These are phyloP conservation scores for Formica selysi DNA, from an alignment of 1,140 invertebrate genomes.

Conservation along the genomic window DNA sequence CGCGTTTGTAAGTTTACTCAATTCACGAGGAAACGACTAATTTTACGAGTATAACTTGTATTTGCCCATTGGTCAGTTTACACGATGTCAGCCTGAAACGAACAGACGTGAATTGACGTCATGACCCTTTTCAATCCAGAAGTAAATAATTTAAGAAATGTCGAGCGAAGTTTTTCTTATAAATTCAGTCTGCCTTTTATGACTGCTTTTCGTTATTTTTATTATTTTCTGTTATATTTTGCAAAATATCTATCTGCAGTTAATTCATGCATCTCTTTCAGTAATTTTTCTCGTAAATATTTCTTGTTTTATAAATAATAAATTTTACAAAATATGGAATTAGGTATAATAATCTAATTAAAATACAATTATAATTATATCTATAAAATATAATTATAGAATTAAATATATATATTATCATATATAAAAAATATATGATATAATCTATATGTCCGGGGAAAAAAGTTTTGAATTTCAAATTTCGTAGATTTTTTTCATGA, in stretches of 20 bases:
- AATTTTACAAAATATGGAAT: too few species aligned
- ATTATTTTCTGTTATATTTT: neutral
- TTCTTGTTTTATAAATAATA: neutral
- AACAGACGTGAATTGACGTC: conserved; percentile 40
- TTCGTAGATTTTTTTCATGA: neutral
- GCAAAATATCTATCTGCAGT: neutral
- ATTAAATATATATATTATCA: neutral
- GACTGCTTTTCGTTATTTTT: neutral
- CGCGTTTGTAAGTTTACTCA: conserved; percentile 37
- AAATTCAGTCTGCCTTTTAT: neutral
- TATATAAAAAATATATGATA: too few species aligned
- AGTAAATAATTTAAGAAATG: conserved; percentile 1
- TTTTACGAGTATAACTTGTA: conserved; percentile 46
- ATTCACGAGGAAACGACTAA: conserved; percentile 32
- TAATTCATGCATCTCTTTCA: neutral
- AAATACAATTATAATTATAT: too few species aligned
- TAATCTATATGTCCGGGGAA: neutral
- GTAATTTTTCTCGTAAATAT: too few species aligned
- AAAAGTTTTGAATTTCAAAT: neutral
- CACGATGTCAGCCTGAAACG: conserved; percentile 3
- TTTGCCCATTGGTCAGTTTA: conserved; percentile 45
- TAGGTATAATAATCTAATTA: neutral
- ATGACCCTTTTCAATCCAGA: conserved; percentile 38
- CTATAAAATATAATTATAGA: neutral
- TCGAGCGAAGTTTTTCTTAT: neutral